Evolutionary conservation across 2,797 vertebrate genomes (phyloP).

Genomic region (Halcyon badia): DNA sequence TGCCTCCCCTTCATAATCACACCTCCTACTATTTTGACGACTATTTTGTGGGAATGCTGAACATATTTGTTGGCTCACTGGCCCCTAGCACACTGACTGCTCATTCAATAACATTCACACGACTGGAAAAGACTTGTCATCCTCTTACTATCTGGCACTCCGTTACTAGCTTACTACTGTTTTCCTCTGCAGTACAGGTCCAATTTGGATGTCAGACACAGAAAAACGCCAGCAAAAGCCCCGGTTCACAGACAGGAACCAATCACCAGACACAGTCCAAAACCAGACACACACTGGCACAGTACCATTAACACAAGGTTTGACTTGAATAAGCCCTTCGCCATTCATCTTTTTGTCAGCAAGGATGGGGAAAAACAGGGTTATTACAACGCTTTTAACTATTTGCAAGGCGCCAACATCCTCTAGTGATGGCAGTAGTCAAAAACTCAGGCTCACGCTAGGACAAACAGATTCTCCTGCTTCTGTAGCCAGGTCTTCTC

Average conservation of each 20-base stretch:
- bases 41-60: slow-evolving; percentile 54
- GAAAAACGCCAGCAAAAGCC: slow-evolving; percentile 52
- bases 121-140: slow-evolving; percentile 69
- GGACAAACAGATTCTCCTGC: not conserved
- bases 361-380: not conserved
- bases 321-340: not conserved
- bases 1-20: slow-evolving; percentile 30
- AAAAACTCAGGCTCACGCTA: not conserved
- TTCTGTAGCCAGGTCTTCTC: not conserved
- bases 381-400: not conserved
- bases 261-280: not conserved
- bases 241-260: not conserved
- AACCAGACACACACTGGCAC: not conserved
- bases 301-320: not conserved
- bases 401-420: not conserved
- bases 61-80: slow-evolving; percentile 64
- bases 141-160: slow-evolving; percentile 61
- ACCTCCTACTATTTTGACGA: slow-evolving; percentile 63
- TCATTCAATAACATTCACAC: slow-evolving; percentile 63
- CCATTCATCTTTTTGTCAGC: not conserved
- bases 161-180: slow-evolving; percentile 27
- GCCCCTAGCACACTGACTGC: slow-evolving; percentile 59
- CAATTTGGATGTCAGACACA: slow-evolving; percentile 41
- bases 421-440: not conserved
- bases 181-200: slow-evolving; percentile 32